phyloP scores from a whole-genome alignment of 2,113 vertebrate genomes.

The Sorex araneus region DNA sequence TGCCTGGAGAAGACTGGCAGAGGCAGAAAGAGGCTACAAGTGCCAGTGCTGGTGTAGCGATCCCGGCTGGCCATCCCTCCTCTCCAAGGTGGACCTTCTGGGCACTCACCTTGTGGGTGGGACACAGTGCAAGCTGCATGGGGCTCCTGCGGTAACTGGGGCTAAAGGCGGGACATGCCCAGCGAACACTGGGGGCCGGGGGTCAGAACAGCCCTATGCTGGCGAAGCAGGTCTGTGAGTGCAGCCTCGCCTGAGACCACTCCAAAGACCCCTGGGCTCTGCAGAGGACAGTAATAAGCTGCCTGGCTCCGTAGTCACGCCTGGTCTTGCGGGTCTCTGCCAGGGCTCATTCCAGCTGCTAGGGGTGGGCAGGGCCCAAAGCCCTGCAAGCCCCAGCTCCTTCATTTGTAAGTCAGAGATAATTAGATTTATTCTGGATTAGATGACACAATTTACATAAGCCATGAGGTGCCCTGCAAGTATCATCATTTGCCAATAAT shows the following conservation, averaged over 20 bases:
- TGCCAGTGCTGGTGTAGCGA: rapidly evolving
- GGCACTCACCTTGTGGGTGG: rapidly evolving
- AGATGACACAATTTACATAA: neutral
- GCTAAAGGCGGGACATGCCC: neutral
- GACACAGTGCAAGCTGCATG: no score
- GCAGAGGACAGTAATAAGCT: no score
- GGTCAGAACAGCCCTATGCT: neutral
- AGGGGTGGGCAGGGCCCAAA: neutral
- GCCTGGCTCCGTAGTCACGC: neutral
- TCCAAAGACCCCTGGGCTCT: neutral
- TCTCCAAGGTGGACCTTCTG: neutral
- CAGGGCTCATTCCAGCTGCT: neutral
- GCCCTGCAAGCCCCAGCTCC: neutral
- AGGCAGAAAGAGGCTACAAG: neutral
- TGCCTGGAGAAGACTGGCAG: neutral
- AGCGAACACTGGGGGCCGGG: neutral
- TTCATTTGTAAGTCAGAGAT: neutral
- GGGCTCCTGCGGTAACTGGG: neutral
- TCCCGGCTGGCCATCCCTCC: neutral
- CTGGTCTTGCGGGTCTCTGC: neutral
- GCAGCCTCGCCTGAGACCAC: neutral
- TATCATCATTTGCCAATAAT: slow-evolving; percentile 9
- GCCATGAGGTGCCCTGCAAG: neutral
- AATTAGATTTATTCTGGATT: neutral
- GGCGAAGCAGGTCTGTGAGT: rapidly evolving